Evolutionary conservation across 2,888 invertebrate genomes (phyloP), one percentile per base, ranked within the genome.

Genomic region (Lasioglossum lativentre): DNA sequence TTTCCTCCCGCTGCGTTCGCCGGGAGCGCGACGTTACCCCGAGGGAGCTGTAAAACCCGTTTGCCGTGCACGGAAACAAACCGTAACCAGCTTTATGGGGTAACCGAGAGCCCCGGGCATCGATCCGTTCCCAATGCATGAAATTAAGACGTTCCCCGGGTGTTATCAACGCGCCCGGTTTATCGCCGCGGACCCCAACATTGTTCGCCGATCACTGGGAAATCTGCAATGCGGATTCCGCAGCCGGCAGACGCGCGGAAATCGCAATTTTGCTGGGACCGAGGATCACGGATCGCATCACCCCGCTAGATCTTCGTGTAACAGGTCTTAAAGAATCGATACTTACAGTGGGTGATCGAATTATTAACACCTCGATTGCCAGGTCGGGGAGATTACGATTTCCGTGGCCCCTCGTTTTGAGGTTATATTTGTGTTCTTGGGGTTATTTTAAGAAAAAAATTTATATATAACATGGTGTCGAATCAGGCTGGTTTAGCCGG

Each of bases 41-140:
- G 68, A 16, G 83, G 78, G 82, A 59, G 77, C 77, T 73, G 82
- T 90, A 85, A 90, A 87, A 80, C 76, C 70, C 71, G 83, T 63
- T 73, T 74, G 59, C 45, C 27, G 40, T 63, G 71, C 78, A 63
- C 56, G 89, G 76, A 81, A 89, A 82, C 85, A 80, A 84, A 84
- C 77, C 80, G 79, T 85, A 75, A 70, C 74, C 47, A 71, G 75
- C 76, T 90, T 90, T 90, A 90, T 81, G 86, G 80, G 77, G 72
- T 47, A 73, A 59, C 70, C 63, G 85, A 82, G 71, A 78, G 47
- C 23, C 70, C 52, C 56, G 16, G 2, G 56, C 78, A 90, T 90
- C 89, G 90, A 90, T 90, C 86, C 86, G 90, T 82, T 90, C 89
- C 27, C 90, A 81, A 90, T 90, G 85, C 87, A 90, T 86, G 90